A percentile compares a stretch with the other conserved stretches of the same genome.
Evolutionary conservation across 1,140 invertebrate species (phyloP).

Genomic region (Dinoponera quadriceps): DNA sequence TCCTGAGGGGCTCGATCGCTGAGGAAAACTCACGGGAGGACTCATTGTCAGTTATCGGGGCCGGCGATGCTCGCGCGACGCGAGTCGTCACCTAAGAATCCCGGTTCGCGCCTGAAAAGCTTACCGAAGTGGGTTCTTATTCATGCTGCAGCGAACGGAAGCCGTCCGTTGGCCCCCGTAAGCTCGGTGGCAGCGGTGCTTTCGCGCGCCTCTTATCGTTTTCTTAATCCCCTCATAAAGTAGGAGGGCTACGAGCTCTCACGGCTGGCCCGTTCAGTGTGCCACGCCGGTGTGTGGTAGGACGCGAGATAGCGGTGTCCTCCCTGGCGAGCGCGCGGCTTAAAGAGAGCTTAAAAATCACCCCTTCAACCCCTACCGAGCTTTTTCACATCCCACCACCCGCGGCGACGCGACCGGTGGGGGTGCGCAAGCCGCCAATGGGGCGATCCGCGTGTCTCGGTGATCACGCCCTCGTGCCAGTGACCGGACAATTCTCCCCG

Average conservation of each 20-base stretch:
- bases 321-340: slow-evolving; percentile 79
- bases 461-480: slow-evolving; percentile 83
- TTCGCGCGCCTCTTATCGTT: slow-evolving; percentile 77
- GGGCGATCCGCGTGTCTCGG: slow-evolving; percentile 79
- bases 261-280: slow-evolving; percentile 73
- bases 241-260: slow-evolving; percentile 71
- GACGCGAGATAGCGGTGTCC: slow-evolving; percentile 80
- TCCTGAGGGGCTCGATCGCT: background rate
- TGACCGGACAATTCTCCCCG: slow-evolving; percentile 78
- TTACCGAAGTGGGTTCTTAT: slow-evolving; percentile 58
- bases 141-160: slow-evolving; percentile 65
- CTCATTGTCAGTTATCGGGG: slow-evolving; percentile 8
- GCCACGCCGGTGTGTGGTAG: slow-evolving; percentile 77
- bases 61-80: slow-evolving; percentile 14
- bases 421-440: slow-evolving; percentile 82
- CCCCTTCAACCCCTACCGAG: slow-evolving; percentile 78
- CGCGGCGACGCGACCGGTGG: slow-evolving; percentile 67
- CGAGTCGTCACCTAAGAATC: slow-evolving; percentile 46
- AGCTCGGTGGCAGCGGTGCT: slow-evolving; percentile 73
- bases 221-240: slow-evolving; percentile 80
- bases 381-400: slow-evolving; percentile 79
- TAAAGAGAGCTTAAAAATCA: slow-evolving; percentile 84
- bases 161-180: slow-evolving; percentile 64
- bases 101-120: slow-evolving; percentile 23
- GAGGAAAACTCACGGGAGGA: background rate